A percentile compares a stretch with the other conserved stretches of the same genome.
These are phyloP conservation scores for Drosophila pseudoananassae DNA, from an alignment of 1,140 invertebrate species.

Conservation along the genomic window DNA sequence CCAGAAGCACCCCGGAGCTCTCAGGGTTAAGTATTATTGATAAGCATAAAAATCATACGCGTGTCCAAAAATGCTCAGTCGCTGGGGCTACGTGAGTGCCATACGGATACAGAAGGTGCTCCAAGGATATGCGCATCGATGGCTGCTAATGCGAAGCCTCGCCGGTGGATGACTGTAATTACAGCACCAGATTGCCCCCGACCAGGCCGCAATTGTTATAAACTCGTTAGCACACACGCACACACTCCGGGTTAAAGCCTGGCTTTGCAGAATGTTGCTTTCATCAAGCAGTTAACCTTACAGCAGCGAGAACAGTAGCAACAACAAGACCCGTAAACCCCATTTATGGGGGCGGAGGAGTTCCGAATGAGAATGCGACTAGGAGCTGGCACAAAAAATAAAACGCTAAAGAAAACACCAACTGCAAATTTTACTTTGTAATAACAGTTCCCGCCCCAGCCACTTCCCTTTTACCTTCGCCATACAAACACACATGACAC, in stretches of 20 bases:
- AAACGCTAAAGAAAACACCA: constrained; percentile 44
- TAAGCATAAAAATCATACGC: constrained; percentile 73
- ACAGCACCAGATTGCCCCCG: constrained; percentile 52
- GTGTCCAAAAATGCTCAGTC: constrained; percentile 66
- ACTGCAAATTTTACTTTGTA: constrained; percentile 64
- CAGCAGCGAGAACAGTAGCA: neutral
- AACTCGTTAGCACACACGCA: constrained; percentile 60
- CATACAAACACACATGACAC: constrained; percentile 3
- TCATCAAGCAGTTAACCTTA: constrained; percentile 59
- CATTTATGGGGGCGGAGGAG: neutral
- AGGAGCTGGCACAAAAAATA: constrained; percentile 18
- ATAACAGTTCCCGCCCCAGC: constrained; percentile 47
- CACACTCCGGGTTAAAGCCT: constrained; percentile 34
- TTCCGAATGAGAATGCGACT: constrained; percentile 5
- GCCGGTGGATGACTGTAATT: constrained; percentile 50
- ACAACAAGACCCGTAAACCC: constrained; percentile 22
- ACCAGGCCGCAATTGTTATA: constrained; percentile 55
- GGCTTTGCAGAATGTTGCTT: constrained; percentile 64
- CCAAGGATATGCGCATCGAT: constrained; percentile 24
- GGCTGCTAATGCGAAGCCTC: constrained; percentile 34
- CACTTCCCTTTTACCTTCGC: constrained; percentile 4
- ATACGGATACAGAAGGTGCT: constrained; percentile 48
- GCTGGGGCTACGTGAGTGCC: constrained; percentile 58
- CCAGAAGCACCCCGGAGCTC: neutral
- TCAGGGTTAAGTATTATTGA: constrained; percentile 67